Base-by-base conservation (phyloP, 2,888 invertebrate species). In the Metalampra italica region DNA sequence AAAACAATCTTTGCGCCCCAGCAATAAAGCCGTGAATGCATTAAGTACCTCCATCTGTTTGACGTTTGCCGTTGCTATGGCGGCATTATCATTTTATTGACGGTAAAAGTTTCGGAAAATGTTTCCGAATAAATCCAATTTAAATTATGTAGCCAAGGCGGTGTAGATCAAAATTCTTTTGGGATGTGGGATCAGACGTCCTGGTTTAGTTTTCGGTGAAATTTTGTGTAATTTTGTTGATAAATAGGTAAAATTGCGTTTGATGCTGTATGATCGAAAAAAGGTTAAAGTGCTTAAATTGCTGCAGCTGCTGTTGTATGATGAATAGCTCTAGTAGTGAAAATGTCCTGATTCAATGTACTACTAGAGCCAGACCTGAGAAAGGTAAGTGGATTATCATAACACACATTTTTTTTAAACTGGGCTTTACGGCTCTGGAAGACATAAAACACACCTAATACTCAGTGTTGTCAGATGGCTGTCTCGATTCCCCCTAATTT, bases 1-100 rank as follows among this genome's bases (percentile, higher is more conserved):
- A 22, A 22, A 22, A 22, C 22, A 22, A 22, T 2, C 22, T 22
- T 22, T 22, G 22, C 5, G 22, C 5, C 3, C 22, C 2, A 22
- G 5, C 22, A 5, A 2, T 22, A 22, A 22, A 22, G 22, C 5
- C 22, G 22, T 22, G 5, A 22, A 22, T 22, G 22, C 22, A 5
- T 22, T 22, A 22, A 2, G 3, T 22, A 22, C 22, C 22, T 3
- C 2, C 5, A 5, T 22, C 5, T 22, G 22, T 22, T 22, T 22
- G 22, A 22, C 22, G 5, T 22, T 3, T 3, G 22, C 22, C 22
- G 78, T 82, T 81, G 78, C 80, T 70, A 82, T 80, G 82, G 82
- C 82, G 82, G 72, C 72, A 72, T 70, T 71, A 78, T 78, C 57
- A 61, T 71, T 62, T 64, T 58, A 49, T 45, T 36, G 47, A 40